Evolutionary conservation across 1,140 invertebrate genomes (phyloP), one percentile per base, ranked within the genome.

Genomic region (Brachionus rotundiformis): DNA sequence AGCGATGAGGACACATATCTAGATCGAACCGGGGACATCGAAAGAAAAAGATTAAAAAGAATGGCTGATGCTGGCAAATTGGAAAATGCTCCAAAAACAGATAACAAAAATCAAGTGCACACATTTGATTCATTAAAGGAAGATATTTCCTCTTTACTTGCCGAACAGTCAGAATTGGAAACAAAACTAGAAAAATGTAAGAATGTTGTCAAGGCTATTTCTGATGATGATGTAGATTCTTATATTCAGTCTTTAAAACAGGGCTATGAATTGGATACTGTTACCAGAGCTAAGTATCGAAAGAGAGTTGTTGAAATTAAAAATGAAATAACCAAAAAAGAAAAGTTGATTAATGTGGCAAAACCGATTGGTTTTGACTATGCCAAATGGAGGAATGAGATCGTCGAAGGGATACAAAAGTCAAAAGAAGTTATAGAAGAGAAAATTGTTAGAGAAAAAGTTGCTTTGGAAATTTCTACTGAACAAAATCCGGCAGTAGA

Each of bases 1-100:
- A 95, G 94, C n/a, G 96, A 98, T 86, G 96, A 98, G 82, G 97
- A 98, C 87, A 93, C 93, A 16, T 99, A 94, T 89, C 90, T 96
- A 71, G 97, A 99, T 87, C 89, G 96, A 84, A 98, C 96, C 8
- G 96, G 96, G 6, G 91, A 92, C 68, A 91, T 98, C 33, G 95
- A 97, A 86, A 92, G 91, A 82, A 98, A 98, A 87, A 89, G 96
- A 13, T 16, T 54, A n/a, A 44, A 75, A 41, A 47, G 81, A 61
- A 81, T 79, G 76, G 76, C 76, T 63, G 16, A 63, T 23, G 47
- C 59, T 25, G 59, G 59, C 4, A 79, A 79, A 41, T 25, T 59
- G 23, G 47, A 63, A 25, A 13, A 29, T 19, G 16, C 68, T 2
- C 29, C 29, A 7, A 73, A 73, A 44, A 33, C 47, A 79, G 33